These are phyloP conservation scores for Sarcophaga bullata DNA, from an alignment of 1,140 invertebrate species.

Conservation along the genomic window DNA sequence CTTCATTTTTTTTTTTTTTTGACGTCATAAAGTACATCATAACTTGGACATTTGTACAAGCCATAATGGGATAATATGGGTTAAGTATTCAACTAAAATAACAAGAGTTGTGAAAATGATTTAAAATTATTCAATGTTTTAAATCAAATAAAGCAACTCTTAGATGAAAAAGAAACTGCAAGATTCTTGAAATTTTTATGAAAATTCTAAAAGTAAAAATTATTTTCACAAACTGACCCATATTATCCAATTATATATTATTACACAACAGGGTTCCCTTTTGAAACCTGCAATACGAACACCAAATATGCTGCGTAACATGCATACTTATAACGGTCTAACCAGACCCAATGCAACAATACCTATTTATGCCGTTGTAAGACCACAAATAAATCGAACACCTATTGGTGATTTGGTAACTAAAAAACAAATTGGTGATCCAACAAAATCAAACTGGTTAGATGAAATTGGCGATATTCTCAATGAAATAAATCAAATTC, in stretches of 20 bases:
- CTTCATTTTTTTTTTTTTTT: neutral
- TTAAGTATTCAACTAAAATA: constrained; percentile 41
- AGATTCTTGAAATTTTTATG: constrained; percentile 32
- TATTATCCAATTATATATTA: constrained; percentile 61
- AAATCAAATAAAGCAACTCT: constrained; percentile 23
- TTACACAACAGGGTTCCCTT: constrained; percentile 51
- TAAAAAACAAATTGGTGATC: constrained; percentile 52
- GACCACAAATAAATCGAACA: constrained; percentile 15
- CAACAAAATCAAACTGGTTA: constrained; percentile 54
- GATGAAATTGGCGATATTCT: constrained; percentile 57
- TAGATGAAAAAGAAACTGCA: constrained; percentile 3
- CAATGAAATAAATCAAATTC: constrained; percentile 44
- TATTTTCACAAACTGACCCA: constrained; percentile 50
- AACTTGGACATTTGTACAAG: neutral
- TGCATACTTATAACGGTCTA: constrained; percentile 19
- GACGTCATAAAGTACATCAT: neutral
- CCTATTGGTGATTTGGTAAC: constrained; percentile 53
- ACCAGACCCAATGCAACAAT: neutral
- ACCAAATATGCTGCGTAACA: constrained; percentile 13
- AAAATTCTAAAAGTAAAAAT: neutral
- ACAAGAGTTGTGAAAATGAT: constrained; percentile 30
- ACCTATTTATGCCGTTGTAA: constrained; percentile 30
- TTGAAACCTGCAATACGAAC: constrained; percentile 42
- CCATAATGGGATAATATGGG: constrained; percentile 65
- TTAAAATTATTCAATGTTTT: constrained; percentile 31